These are phyloP conservation scores for Lucilia sericata DNA, from an alignment of 1,140 invertebrate species.

Conservation along the genomic window DNA sequence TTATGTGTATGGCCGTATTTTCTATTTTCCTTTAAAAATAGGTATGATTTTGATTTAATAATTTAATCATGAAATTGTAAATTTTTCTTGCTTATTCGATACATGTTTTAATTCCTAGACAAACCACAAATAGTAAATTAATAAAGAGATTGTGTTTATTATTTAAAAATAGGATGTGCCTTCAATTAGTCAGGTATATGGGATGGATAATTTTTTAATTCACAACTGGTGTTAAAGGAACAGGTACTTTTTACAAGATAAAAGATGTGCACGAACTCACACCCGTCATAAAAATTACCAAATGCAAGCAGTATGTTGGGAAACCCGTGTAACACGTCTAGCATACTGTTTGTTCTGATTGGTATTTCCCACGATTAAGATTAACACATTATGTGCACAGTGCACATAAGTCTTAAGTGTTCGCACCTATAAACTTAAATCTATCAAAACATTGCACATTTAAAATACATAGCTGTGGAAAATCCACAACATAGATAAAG, in stretches of 20 bases:
- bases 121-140: conserved; percentile 12
- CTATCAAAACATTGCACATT: conserved; percentile 15
- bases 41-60: too few species aligned
- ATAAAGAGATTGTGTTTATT: not conserved
- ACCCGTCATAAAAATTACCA: not conserved
- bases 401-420: not conserved
- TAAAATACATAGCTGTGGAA: not conserved
- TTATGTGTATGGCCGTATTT: too few species aligned
- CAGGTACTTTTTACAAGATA: not conserved
- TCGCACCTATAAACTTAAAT: conserved; percentile 15
- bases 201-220: conserved; percentile 17
- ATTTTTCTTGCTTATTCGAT: too few species aligned
- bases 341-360: conserved; percentile 16
- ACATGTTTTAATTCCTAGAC: not conserved
- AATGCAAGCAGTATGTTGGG: not conserved
- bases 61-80: too few species aligned
- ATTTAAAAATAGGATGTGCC: not conserved
- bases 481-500: conserved; percentile 36
- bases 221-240: not conserved
- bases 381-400: not conserved
- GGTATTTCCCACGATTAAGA: conserved; percentile 43
- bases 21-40: too few species aligned
- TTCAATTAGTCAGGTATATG: conserved; percentile 22
- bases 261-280: not conserved
- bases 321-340: not conserved